Percentiles rank a stretch among this genome's conserved stretches.
Evolutionary conservation across 92 coral and sea anemone genomes (phyloP).

Genomic region (Zoanthus sociatus): DNA sequence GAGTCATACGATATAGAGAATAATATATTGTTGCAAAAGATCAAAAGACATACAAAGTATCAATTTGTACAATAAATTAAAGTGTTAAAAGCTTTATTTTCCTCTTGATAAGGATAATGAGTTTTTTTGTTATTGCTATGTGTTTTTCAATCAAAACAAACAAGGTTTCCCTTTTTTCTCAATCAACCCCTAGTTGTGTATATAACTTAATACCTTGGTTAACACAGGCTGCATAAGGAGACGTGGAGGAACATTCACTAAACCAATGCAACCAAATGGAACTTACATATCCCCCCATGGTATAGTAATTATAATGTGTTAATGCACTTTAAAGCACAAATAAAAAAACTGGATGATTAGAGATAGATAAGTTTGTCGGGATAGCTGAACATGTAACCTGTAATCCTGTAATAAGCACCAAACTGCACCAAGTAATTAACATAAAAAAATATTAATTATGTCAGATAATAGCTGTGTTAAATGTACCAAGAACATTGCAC

Average conservation of each 20-base stretch:
- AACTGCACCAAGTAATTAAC: no score
- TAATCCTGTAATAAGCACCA: no score
- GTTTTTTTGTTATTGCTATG: not conserved
- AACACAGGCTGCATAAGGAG: constrained; percentile 57
- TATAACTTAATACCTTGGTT: not conserved
- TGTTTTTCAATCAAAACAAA: not conserved
- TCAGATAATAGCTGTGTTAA: no score
- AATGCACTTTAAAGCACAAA: constrained; percentile 25
- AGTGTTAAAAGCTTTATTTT: not conserved
- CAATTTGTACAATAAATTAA: no score
- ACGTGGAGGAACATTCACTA: constrained; percentile 49
- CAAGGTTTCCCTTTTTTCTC: not conserved
- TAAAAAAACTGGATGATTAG: not conserved
- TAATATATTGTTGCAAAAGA: no score
- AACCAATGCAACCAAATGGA: constrained; percentile 53
- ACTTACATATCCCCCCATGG: constrained; percentile 27
- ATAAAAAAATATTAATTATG: no score
- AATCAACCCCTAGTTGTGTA: constrained; percentile 1
- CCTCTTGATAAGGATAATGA: not conserved
- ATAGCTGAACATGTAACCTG: no score
- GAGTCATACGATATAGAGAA: no score
- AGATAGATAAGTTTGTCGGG: no score
- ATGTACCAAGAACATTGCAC: no score
- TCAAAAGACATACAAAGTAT: no score
- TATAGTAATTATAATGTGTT: constrained; percentile 29